Base-by-base conservation (phyloP, 1,140 invertebrate genomes). In the Mycetomoellerius zeteki region DNA sequence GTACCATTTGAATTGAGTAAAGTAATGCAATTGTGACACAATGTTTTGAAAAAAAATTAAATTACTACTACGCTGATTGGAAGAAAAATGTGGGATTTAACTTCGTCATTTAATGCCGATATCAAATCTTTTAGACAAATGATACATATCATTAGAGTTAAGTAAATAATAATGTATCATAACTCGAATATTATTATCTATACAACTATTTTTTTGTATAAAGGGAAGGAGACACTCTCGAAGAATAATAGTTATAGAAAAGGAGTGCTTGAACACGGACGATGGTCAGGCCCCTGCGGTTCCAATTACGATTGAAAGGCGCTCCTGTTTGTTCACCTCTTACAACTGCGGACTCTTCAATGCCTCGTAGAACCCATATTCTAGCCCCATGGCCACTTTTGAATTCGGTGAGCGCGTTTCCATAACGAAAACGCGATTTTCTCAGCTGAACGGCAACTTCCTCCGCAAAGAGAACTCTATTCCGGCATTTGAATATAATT, bases 211-310 rank as follows among this genome's bases (percentile, higher is more conserved):
- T 75, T 80, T 86, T 88, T 85, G 71, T 86, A 58, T 19, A 69
- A 72, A 78, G 72, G n/a, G 52, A 65, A 67, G 77, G 88, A 92
- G 91, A 93, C 91, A 92, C 91, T 91, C 93, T 93, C 88, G 89
- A 93, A 93, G 92, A 87, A 91, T 80, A 90, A 92, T 89, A 91
- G 87, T 89, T 91, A 92, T 91, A 87, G 89, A 92, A 93, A 91
- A 93, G 93, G 92, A 93, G 92, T 94, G 87, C 93, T 94, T 93
- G 93, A 94, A 93, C 93, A 94, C 93, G 93, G 92, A 90, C 92
- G 92, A 85, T 93, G 93, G 93, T 94, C 93, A 94, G 92, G 72
- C 91, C 87, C 91, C 92, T 86, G 89, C 77, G 89, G 89, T 88
- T 93, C 93, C 93, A 94, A 94, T 94, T 94, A 94, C 88, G 89